These are phyloP conservation scores for Bruchidius siliquastri DNA, from an alignment of 2,888 invertebrate species.

Conservation along the genomic window DNA sequence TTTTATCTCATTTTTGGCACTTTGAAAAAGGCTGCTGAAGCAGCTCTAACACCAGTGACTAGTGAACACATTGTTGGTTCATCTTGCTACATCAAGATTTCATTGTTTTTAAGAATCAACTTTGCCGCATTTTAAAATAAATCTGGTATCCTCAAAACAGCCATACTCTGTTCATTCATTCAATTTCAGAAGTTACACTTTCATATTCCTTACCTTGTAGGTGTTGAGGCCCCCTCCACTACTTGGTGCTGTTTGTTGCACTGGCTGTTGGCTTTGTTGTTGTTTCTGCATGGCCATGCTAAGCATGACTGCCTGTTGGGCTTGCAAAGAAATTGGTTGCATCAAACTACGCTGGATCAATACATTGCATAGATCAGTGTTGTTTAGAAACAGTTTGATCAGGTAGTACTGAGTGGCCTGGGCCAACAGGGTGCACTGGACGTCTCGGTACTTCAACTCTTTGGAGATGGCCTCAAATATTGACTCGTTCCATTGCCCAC, in stretches of 20 bases:
- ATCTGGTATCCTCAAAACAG: too few relatives aligned
- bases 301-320: constrained; percentile 47
- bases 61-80: too few relatives aligned
- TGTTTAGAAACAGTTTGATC: constrained; percentile 50
- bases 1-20: too few relatives aligned
- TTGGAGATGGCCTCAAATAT: constrained; percentile 45
- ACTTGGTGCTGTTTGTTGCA: background rate
- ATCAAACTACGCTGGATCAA: constrained; percentile 50
- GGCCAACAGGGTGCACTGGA: constrained; percentile 40
- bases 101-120: too few relatives aligned
- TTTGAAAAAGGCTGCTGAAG: too few relatives aligned
- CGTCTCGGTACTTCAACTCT: constrained; percentile 45
- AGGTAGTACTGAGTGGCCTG: constrained; percentile 43
- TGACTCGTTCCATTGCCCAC: constrained; percentile 50
- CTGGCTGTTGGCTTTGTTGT: background rate
- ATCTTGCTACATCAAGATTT: too few relatives aligned
- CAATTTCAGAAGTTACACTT: too few relatives aligned
- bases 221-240: constrained; percentile 22
- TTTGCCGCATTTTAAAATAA: too few relatives aligned
- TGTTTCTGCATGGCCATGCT: constrained; percentile 45
- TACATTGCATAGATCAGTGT: constrained; percentile 50
- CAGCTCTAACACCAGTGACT: too few relatives aligned
- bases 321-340: constrained; percentile 47
- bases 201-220: constrained; percentile 40
- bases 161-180: too few relatives aligned